Conservation (phyloP, 2,113 vertebrate genomes). For the Anthoscopus minutus region DNA sequence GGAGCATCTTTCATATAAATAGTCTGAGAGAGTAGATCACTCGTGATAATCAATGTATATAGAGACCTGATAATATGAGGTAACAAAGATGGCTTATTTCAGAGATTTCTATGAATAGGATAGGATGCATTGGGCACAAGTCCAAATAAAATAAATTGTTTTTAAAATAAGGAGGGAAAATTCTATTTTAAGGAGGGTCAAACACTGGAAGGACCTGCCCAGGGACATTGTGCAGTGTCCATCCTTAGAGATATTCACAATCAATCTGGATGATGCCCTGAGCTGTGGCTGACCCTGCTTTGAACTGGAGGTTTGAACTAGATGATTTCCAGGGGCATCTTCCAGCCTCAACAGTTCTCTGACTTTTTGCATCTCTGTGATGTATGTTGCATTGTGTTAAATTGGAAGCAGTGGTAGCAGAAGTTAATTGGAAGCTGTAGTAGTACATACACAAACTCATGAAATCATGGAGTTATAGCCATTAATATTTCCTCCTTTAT, state of each 20-base stretch:
- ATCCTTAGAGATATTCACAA: neutral
- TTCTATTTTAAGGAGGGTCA: neutral
- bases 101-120: neutral
- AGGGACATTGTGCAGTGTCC: neutral
- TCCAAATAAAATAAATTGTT: neutral
- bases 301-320: neutral
- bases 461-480: neutral
- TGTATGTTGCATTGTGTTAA: neutral
- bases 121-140: neutral
- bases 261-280: neutral
- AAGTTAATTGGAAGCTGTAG: conserved; percentile 20
- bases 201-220: neutral
- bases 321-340: neutral
- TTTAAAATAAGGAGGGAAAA: neutral
- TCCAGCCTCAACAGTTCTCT: neutral
- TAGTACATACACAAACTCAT: neutral
- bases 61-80: neutral
- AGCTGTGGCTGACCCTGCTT: neutral
- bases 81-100: neutral
- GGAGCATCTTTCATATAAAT: neutral
- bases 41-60: rapidly evolving
- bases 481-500: conserved; percentile 22
- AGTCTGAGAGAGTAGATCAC: neutral
- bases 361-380: neutral
- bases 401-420: neutral